Conservation (phyloP, 1,140 invertebrate species). For the Argopecten irradians region DNA sequence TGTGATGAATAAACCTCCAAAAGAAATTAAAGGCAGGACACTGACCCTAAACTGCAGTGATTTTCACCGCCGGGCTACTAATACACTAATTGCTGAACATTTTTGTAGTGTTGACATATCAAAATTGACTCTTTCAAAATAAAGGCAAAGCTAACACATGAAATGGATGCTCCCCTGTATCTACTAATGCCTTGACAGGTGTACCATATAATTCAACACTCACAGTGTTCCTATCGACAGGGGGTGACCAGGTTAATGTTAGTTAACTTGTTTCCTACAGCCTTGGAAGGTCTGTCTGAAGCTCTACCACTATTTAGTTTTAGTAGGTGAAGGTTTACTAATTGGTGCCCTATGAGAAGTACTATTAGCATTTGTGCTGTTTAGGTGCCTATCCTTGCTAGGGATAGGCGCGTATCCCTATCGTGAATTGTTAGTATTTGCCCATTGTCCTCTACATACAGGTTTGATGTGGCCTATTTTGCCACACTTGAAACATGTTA, state of each 20-base stretch:
- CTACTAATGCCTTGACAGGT: slow-evolving; percentile 40
- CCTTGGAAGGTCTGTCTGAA: too few species aligned
- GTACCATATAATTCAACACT: slow-evolving; percentile 36
- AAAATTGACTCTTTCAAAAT: slow-evolving; percentile 20
- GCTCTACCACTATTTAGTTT: too few species aligned
- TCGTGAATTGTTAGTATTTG: background rate
- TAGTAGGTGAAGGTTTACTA: background rate
- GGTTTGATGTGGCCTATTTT: slow-evolving; percentile 31
- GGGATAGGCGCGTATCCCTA: slow-evolving; percentile 50
- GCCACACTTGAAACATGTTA: slow-evolving; percentile 28
- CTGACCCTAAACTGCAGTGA: slow-evolving; percentile 31
- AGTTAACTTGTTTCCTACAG: background rate
- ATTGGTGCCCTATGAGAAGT: background rate
- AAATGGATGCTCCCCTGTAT: slow-evolving; percentile 47
- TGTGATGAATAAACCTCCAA: background rate
- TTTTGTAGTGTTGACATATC: slow-evolving; percentile 25
- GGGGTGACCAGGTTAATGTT: slow-evolving; percentile 36
- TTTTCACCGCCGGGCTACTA: slow-evolving; percentile 34
- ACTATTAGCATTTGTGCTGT: background rate
- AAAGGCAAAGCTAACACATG: slow-evolving; percentile 34
- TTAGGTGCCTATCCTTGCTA: slow-evolving; percentile 41
- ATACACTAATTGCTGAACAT: background rate
- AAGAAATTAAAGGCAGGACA: slow-evolving; percentile 24
- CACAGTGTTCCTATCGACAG: slow-evolving; percentile 44
- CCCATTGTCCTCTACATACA: slow-evolving; percentile 12